Evolutionary conservation across 2,797 vertebrate genomes (phyloP), one percentile per base, ranked within the genome.

Genomic region (Psittacula echo): DNA sequence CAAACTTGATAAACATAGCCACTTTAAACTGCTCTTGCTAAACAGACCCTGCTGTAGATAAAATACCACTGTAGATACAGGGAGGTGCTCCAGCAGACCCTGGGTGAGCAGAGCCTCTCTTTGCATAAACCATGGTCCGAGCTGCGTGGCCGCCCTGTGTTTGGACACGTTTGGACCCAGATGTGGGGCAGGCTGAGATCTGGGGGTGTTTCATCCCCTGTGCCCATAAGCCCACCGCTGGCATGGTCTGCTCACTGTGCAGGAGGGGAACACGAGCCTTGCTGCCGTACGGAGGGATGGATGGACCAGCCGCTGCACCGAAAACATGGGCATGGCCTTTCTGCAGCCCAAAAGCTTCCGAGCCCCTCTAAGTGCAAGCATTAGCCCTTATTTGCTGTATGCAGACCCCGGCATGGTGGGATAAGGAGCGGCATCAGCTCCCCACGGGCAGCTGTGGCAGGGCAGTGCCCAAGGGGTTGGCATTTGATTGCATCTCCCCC

Each of bases 1-100:
- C 93, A 97, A 85, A 97, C 97, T 97, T 97, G 95, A 95, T 96
- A 79, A 97, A 97, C 93, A 81, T 97, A 97, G 97, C 97, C 97
- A 97, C 97, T 98, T 98, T 97, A 97, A 97, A 95, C 90, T 96
- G 89, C 96, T 96, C 96, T 91, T 89, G 95, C 92, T 95, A 90
- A 94, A 93, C 96, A 96, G 95, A 93, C 93, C 95, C 97, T 97
- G 95, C 97, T 97, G 91, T 97, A 96, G 95, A 84, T 92, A 61
- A 94, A 86, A 96, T 94, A 87, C 83, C 90, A 92, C 96, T 97
- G 91, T 95, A 83, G 56, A 50, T 37, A 27, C 34, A 15, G 79
- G 80, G 89, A 87, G 86, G 51, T 14, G 5, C n/a, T 11, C 67
- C 17, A 29, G 70, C 42, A 9, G 65, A 41, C 41, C 64, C 54